These are phyloP conservation scores for Stenodema calcarata DNA, from an alignment of 2,888 invertebrate genomes.

Conservation along the genomic window DNA sequence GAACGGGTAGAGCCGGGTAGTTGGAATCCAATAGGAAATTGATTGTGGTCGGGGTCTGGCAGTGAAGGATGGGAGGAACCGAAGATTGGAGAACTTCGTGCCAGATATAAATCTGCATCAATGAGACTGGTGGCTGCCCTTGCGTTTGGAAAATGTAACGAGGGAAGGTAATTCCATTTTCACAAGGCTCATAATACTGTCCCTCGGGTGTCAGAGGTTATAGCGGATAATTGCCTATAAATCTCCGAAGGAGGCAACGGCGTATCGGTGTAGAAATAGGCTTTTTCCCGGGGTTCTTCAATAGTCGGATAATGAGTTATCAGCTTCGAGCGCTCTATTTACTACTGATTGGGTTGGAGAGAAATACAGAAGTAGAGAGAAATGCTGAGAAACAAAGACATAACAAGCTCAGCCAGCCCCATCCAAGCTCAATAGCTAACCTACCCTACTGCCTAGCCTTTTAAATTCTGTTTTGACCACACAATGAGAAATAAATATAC, in stretches of 20 bases:
- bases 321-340: too few relatives aligned
- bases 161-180: neutral
- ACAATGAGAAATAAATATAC: too few relatives aligned
- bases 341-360: too few relatives aligned
- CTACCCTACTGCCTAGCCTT: too few relatives aligned
- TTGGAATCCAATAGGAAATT: slow-evolving; percentile 2
- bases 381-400: too few relatives aligned
- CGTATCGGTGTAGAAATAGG: neutral
- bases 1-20: neutral
- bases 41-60: neutral
- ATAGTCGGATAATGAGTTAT: too few relatives aligned
- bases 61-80: neutral
- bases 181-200: neutral
- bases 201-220: neutral
- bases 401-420: too few relatives aligned
- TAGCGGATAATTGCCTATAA: neutral
- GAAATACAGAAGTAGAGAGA: too few relatives aligned
- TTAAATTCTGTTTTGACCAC: too few relatives aligned
- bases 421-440: too few relatives aligned
- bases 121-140: neutral
- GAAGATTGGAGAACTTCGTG: slow-evolving; percentile 2
- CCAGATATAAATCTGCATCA: slow-evolving; percentile 2
- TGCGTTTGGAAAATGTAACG: neutral
- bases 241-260: neutral
- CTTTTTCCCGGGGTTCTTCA: neutral